A percentile compares a stretch with the other conserved stretches of the same genome.
These are phyloP conservation scores for Dipus sagitta DNA, from an alignment of 2,797 vertebrate genomes.

Conservation along the genomic window DNA sequence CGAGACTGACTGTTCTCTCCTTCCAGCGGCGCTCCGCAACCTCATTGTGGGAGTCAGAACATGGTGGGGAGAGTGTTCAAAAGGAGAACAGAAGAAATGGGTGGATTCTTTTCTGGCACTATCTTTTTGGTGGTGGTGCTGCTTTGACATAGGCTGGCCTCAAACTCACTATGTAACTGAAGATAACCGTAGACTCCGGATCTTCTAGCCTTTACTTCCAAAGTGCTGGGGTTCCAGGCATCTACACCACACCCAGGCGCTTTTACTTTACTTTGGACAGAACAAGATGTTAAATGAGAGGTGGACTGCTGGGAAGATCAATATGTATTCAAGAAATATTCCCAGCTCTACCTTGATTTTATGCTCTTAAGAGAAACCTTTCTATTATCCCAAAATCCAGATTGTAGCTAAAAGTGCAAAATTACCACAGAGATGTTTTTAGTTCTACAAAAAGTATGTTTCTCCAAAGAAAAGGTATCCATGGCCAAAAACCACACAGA, in stretches of 20 bases:
- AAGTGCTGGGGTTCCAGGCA: neutral
- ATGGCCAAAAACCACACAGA: neutral
- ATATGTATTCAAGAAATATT: constrained; percentile 20
- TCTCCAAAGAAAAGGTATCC: neutral
- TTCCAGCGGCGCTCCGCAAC: neutral
- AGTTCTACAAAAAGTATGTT: constrained; percentile 40
- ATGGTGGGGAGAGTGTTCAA: constrained; percentile 4
- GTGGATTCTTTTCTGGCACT: neutral
- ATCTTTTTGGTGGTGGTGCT: no score
- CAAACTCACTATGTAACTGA: neutral
- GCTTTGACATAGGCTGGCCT: neutral
- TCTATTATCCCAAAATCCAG: constrained; percentile 53
- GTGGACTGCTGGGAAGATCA: neutral
- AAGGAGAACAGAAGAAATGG: constrained; percentile 42
- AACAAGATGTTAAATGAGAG: no score
- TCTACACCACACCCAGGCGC: neutral
- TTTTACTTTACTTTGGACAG: neutral
- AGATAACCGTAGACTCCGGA: neutral
- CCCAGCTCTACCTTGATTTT: neutral
- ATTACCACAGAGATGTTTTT: constrained; percentile 38
- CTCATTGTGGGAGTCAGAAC: neutral
- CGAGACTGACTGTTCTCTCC: neutral
- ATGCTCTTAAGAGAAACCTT: neutral
- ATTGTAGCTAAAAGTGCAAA: constrained; percentile 36
- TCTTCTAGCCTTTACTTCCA: neutral